Evolutionary conservation across 37 sponge, comb jelly and placozoan genomes (phyloP), one percentile per base, ranked within the genome.

Genomic region (Theonella swinhoei): DNA sequence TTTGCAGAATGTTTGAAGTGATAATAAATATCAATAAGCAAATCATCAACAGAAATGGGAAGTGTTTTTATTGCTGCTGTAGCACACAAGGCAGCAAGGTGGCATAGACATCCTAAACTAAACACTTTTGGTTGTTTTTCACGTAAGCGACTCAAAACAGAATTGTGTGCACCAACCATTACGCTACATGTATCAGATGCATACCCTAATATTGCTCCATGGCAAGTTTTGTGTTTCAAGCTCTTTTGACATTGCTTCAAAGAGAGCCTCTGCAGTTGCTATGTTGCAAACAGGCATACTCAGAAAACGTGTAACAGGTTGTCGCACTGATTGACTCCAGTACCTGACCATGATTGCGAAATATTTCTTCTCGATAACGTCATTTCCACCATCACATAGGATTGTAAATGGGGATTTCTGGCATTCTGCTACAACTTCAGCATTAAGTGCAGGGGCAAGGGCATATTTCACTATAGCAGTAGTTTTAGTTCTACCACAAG

Each of bases 351-450:
- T n/a, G 19, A 84, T 78, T 39, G 72, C 79, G 37, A 79, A 78
- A 62, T 70, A 31, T 37, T 88, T 86, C 64, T 64, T 79, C 1
- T 72, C 78, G 11, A 24, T 24, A 29, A 60, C 47, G 68, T 86
- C 80, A 77, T 85, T 77, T 23, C 86, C 79, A 14, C 86, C 86
- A 77, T 85, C 79, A 54, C 86, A 85, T 1, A 85, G 31, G 14
- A 76, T 78, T 8, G 86, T 70, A 64, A 85, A 85, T 3, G 85
- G 75, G 5, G n/a, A 17, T 30, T 54, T 25, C 26, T 74, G 75
- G 26, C 75, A 74, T 41, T n/a, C 30, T 26, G 17, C 9, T 17
- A 43, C 43, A 3, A 74, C 75, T 41, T 74, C 75, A 47, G 58
- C 29, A 74, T 74, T 74, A 43, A 74, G 59, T 47, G 47, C 58